These are phyloP conservation scores for Ctenoplectra terminalis DNA, from an alignment of 1,140 invertebrate genomes.

Conservation along the genomic window DNA sequence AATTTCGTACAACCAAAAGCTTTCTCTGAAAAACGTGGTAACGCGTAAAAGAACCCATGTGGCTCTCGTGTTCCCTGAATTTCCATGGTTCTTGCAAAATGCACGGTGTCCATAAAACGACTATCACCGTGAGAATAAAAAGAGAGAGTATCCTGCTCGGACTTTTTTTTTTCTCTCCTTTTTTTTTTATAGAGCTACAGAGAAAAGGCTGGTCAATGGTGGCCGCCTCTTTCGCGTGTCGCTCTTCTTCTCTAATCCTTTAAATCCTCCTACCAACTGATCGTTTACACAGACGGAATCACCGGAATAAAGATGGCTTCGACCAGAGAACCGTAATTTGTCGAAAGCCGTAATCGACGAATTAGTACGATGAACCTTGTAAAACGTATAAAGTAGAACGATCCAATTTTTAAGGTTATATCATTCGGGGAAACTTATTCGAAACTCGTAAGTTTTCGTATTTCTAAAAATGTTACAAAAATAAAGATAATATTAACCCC, in stretches of 20 bases:
- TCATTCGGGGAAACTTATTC: too few species aligned
- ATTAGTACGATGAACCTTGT: neutral
- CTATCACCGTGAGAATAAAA: neutral
- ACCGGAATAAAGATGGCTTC: neutral
- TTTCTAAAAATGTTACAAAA: too few species aligned
- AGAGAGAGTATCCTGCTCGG: too few species aligned
- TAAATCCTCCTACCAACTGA: constrained; percentile 45
- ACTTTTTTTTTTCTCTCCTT: neutral
- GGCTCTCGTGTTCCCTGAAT: neutral
- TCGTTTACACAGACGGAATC: constrained; percentile 6
- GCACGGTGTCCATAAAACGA: neutral
- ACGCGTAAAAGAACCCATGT: neutral
- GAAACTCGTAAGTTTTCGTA: too few species aligned
- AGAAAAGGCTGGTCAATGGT: constrained; percentile 61
- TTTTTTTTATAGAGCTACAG: constrained; percentile 53
- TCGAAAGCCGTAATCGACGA: neutral
- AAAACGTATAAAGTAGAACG: neutral
- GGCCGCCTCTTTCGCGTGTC: constrained; percentile 57
- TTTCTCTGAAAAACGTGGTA: neutral
- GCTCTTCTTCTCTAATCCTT: constrained; percentile 49
- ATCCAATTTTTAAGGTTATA: neutral
- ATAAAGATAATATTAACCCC: too few species aligned
- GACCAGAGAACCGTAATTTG: neutral
- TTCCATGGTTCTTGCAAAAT: neutral
- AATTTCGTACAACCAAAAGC: neutral